These are phyloP conservation scores for Sesamia inferens DNA, from an alignment of 2,888 invertebrate species.

Conservation along the genomic window DNA sequence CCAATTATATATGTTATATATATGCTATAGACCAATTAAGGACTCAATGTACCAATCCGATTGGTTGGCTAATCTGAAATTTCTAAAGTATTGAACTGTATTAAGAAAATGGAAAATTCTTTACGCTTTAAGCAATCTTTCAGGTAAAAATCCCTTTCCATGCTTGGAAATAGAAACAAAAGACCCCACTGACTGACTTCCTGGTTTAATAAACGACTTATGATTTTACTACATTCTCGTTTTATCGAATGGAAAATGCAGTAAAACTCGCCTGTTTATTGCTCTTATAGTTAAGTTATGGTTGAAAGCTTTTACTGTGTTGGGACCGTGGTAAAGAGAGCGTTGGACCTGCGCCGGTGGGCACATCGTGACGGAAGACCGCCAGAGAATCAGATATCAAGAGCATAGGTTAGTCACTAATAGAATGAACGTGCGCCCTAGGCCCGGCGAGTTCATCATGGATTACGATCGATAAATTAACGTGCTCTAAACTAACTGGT, in stretches of 20 bases:
- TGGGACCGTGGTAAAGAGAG: background rate
- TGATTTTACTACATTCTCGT: slow-evolving; percentile 25
- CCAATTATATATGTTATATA: no score
- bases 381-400: slow-evolving; percentile 4
- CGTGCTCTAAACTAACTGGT: background rate
- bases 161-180: slow-evolving; percentile 24
- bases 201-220: slow-evolving; percentile 28
- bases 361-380: background rate
- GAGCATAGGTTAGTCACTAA: background rate
- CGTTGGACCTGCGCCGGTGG: no score
- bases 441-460: background rate
- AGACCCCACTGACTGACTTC: slow-evolving; percentile 16
- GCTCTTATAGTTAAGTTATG: slow-evolving; percentile 4
- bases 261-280: slow-evolving; percentile 16
- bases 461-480: background rate
- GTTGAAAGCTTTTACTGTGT: slow-evolving; percentile 14
- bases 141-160: slow-evolving; percentile 5
- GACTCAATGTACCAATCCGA: background rate
- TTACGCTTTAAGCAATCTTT: slow-evolving; percentile 9
- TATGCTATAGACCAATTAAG: background rate
- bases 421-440: background rate
- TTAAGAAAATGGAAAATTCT: background rate
- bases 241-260: slow-evolving; percentile 13
- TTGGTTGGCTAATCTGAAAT: background rate
- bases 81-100: background rate